Conservation (phyloP, 2,797 vertebrate genomes). For the Tragelaphus eurycerus region DNA sequence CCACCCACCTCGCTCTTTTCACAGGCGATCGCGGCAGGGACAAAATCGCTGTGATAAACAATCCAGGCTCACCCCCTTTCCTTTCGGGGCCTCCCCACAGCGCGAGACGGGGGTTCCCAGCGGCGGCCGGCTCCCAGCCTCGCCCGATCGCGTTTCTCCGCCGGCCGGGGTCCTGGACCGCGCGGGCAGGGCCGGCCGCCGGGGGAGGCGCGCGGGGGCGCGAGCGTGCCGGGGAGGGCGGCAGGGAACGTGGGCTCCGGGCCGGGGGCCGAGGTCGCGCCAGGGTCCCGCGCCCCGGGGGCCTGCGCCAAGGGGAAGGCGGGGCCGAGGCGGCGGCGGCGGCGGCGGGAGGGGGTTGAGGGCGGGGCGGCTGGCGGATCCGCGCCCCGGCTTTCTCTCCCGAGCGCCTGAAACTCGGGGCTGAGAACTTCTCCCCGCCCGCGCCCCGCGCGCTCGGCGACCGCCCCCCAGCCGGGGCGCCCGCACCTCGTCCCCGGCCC, state of each 20-base stretch:
- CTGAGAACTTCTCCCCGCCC: conserved; percentile 14
- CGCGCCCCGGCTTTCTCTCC: background rate
- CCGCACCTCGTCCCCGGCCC: background rate
- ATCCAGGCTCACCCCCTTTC: background rate
- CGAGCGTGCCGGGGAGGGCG: background rate
- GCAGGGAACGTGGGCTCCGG: background rate
- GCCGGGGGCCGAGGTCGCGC: background rate
- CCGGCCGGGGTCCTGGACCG: background rate
- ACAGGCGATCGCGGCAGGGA: background rate
- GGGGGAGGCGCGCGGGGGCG: background rate
- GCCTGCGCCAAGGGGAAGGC: background rate
- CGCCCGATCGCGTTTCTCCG: background rate
- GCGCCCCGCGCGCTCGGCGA: background rate
- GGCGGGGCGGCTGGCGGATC: background rate
- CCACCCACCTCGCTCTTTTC: background rate
- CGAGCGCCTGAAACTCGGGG: background rate
- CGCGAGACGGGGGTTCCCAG: background rate
- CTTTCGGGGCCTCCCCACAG: background rate
- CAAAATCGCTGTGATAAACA: background rate
- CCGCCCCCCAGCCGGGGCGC: background rate
- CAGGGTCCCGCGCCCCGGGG: background rate
- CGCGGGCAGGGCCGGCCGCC: background rate
- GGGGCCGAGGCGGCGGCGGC: background rate
- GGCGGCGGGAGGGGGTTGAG: background rate
- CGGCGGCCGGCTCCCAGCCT: rapidly evolving